Evolutionary conservation across 2,797 vertebrate genomes (phyloP), one percentile per base, ranked within the genome.

Genomic region (Acomys russatus): DNA sequence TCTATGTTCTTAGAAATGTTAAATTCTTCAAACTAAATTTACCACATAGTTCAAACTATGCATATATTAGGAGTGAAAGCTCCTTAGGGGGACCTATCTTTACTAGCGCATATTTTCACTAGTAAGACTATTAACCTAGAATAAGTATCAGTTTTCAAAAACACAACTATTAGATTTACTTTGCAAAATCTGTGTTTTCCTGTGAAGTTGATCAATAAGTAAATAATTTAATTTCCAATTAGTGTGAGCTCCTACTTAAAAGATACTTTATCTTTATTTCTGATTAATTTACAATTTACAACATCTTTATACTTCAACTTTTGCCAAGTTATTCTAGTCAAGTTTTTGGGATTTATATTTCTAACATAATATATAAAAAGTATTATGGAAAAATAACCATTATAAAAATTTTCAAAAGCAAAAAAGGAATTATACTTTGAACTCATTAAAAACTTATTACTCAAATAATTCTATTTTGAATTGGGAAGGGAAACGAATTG

Each of bases 1-100:
- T 23, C n/a, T 59, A 49, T 4, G 23, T 49, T 61, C 59, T 86
- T 83, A 49, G 17, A 92, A 95, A 89, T 66, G 38, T 56, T 91
- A 74, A 56, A 86, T 61, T 89, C 10, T 84, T 76, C 68, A 93
- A 61, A 25, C 20, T 84, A 94, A 90, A 85, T 82, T 84, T 91
- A 94, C 15, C 76, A 44, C 33, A 64, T 71, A 68, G 17, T 64
- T 83, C 80, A 92, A 89, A 92, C 95, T 18, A 76, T 17, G 9
- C 63, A 84, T 56, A 91, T 90, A 18, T 54, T 38, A 91, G 33
- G 38, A 23, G 20, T 15, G 23, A 74, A 61, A 88, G 51, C 10
- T 54, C 68, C 9, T 9, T 6, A n/a, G 10, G 5, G 25, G 49
- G 56, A 59, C 68, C 11, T 7, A 38, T 74, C 1, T 38, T 49